Evolutionary conservation across 2,113 vertebrate genomes (phyloP), one percentile per base, ranked within the genome.

Genomic region (Pluvialis apricaria): DNA sequence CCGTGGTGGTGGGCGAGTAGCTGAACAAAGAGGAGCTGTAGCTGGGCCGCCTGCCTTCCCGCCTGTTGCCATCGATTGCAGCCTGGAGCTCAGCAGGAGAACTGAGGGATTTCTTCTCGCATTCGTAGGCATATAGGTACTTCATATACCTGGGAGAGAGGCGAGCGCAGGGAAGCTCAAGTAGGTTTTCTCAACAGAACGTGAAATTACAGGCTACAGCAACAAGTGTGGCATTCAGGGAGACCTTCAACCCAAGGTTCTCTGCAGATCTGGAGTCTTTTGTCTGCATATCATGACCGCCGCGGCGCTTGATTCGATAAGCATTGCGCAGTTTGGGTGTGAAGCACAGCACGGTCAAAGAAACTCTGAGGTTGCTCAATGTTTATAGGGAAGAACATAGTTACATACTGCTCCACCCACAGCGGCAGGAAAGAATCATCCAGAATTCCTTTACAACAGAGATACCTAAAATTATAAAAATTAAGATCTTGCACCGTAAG

Each of bases 71-170:
- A 22, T 99, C 99, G 3, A 99, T 99, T 36, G 99, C 99, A 0
- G 99, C 99, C 98, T 99, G 99, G 19, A 99, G 98, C 97, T 99
- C 99, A 0, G 99, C 99, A 0, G 99, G 99, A 92, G 99, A 99
- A 91, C 99, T 99, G 96, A 99, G 98, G 5, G 98, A 98, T 79
- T 99, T 99, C 98, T 99, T 99, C 97, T 99, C 99, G 42, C 99
- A 99, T 96, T 99, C 99, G 8, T 99, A 99, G 21, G 99, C 98
- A 18, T 99, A 99, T 11, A 99, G 97, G 92, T 99, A 99, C 97
- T 99, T 99, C 99, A 99, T 99, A 94, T 98, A 98, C 96, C 98
- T 98, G 92, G 13, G 60, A 36, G 75, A 45, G 42, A 47, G 75
- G 69, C 0, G 9, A 69, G 73, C n/a, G 52, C 42, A 52, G 40